Base-by-base conservation (phyloP, 2,888 invertebrate genomes). In the Cylindroiulus punctatus region DNA sequence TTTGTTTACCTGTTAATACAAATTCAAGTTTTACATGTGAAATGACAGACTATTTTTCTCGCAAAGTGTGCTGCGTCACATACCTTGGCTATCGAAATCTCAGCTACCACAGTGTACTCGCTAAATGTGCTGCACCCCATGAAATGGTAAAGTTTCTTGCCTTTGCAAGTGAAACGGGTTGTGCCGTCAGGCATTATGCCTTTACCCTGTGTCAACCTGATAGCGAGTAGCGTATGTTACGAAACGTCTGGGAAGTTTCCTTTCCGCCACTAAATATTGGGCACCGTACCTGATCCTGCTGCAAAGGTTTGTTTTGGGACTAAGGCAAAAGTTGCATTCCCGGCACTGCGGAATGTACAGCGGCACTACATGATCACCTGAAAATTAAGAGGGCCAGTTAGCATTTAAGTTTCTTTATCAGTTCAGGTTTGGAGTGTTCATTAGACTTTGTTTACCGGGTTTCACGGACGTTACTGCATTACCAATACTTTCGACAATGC, bases 81-180 rank as follows among this genome's bases (percentile, higher is more conserved):
- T 89, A 97, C 96, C 94, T 99, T 99, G 89, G 95, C 94, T n/a
- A 99, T 92, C 40, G 98, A 98, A 90, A 99, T 96, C 91, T 97
- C 98, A 88, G 96, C 94, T 86, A 97, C 96, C 22, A 98, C 98
- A 1, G 98, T 97, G 90, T 97, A 98, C 91, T 98, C 96, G 88
- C 95, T 94, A 91, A 98, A 98, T 0, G 97, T 97, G 0, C 97
- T 97, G 88, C 96, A 96, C n/a, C 98, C 98, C 98, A 98, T 98
- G 90, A 97, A 98, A 91, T 98, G 98, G 90, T 92, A 96, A 12
- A 98, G 89, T 84, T 93, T 92, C 91, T 97, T 92, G 1, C 95
- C 96, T 88, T 95, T 95, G 91, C 95, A 95, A 42, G 93, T 94
- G 91, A 98, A 97, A 83, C 98, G 93, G 12, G 93, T 93, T 0